Conservation (phyloP, 1,140 invertebrate genomes). For the Drosophila pectinifera region DNA sequence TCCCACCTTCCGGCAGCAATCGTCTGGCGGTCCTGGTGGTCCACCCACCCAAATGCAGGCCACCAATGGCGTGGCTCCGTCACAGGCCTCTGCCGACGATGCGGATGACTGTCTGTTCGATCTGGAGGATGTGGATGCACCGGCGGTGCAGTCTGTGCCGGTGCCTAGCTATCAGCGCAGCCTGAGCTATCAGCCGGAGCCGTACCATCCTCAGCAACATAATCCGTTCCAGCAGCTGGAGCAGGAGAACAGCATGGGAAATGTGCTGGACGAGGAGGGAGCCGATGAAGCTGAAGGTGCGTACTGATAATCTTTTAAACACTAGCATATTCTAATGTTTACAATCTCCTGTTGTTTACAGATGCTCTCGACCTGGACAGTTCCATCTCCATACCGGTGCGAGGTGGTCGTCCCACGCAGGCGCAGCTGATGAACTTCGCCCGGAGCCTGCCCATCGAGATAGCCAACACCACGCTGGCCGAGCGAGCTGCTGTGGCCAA, state of each 20-base stretch:
- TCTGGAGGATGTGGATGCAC: constrained; percentile 74
- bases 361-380: constrained; percentile 79
- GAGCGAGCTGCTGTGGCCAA: constrained; percentile 44
- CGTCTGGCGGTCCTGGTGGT: constrained; percentile 2
- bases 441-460: constrained; percentile 79
- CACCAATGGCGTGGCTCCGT: constrained; percentile 17
- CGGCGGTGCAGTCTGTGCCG: constrained; percentile 24
- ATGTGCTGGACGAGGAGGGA: constrained; percentile 59
- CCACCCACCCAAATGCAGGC: constrained; percentile 19
- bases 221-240: constrained; percentile 50
- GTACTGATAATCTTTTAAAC: neutral
- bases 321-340: neutral
- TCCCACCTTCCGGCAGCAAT: constrained; percentile 80
- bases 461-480: constrained; percentile 71
- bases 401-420: constrained; percentile 26
- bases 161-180: constrained; percentile 14
- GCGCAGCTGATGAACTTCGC: constrained; percentile 68
- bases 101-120: constrained; percentile 80
- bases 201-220: constrained; percentile 16
- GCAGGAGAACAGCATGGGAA: constrained; percentile 68
- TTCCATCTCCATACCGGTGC: constrained; percentile 71
- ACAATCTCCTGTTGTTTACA: constrained; percentile 6
- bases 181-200: constrained; percentile 28
- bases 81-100: constrained; percentile 32
- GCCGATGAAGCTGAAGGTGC: constrained; percentile 81